Evolutionary conservation across 2,113 vertebrate genomes (phyloP).

Genomic region (Atrichornis clamosus): DNA sequence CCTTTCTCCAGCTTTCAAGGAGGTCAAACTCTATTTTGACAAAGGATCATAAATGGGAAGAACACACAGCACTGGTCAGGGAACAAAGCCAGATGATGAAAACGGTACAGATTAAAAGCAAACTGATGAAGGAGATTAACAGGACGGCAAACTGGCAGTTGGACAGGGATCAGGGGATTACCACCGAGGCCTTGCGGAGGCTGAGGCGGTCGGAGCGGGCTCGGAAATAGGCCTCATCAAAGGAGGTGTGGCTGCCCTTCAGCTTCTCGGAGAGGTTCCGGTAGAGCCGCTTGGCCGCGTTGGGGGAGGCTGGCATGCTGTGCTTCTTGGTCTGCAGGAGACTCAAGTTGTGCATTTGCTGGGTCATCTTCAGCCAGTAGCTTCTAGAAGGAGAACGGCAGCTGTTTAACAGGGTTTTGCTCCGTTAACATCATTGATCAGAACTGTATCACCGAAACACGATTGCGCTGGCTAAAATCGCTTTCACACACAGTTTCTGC

Average conservation of each 20-base stretch:
- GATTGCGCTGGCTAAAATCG: not conserved
- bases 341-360: conserved; percentile 94
- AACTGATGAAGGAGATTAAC: not conserved
- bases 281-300: conserved; percentile 91
- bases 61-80: accelerated
- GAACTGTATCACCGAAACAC: accelerated
- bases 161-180: conserved; percentile 29
- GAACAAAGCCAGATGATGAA: not conserved
- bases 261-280: conserved; percentile 96
- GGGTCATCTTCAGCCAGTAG: conserved; percentile 80
- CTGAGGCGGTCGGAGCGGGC: conserved; percentile 86
- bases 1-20: not conserved
- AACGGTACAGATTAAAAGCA: not conserved
- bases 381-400: conserved; percentile 66
- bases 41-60: not conserved
- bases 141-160: not conserved
- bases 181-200: conserved; percentile 87
- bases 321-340: conserved; percentile 85
- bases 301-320: conserved; percentile 86
- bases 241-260: conserved; percentile 89
- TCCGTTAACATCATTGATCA: accelerated
- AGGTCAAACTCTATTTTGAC: not conserved
- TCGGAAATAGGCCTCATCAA: conserved; percentile 89
- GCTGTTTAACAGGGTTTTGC: not conserved
- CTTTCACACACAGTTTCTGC: not conserved